Percentiles rank a stretch among this genome's conserved stretches.
These are phyloP conservation scores for Peromyscus attwateri DNA, from an alignment of 2,797 vertebrate genomes.

Conservation along the genomic window DNA sequence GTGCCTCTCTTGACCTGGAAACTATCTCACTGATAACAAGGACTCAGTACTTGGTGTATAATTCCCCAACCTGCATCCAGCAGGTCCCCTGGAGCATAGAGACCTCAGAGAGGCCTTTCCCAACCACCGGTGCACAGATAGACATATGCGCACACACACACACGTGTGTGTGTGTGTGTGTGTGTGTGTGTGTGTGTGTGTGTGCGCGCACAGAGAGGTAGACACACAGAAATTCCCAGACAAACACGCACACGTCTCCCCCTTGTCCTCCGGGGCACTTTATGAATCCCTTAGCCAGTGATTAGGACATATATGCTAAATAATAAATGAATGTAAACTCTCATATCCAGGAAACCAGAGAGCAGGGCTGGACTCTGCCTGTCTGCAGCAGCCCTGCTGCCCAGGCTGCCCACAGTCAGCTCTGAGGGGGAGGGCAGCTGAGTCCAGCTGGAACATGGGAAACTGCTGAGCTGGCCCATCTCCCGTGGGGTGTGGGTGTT, in stretches of 20 bases:
- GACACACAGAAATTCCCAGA: neutral
- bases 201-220: neutral
- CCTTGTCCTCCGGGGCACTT: neutral
- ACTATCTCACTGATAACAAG: neutral
- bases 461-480: constrained; percentile 7
- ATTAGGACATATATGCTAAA: constrained; percentile 74
- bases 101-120: neutral
- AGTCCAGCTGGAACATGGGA: neutral
- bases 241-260: neutral
- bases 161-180: too few relatives aligned
- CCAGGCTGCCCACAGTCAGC: neutral
- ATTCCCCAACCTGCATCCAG: neutral
- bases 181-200: too few relatives aligned
- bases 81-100: too few relatives aligned
- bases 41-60: neutral
- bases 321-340: constrained; percentile 75
- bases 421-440: neutral
- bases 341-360: constrained; percentile 75
- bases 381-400: constrained; percentile 51
- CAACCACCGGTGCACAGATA: neutral
- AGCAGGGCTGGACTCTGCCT: neutral
- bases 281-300: constrained; percentile 46
- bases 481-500: neutral
- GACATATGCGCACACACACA: too few relatives aligned
- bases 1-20: too few relatives aligned